Evolutionary conservation across 2,888 invertebrate genomes (phyloP).

Genomic region (Nomada flava): DNA sequence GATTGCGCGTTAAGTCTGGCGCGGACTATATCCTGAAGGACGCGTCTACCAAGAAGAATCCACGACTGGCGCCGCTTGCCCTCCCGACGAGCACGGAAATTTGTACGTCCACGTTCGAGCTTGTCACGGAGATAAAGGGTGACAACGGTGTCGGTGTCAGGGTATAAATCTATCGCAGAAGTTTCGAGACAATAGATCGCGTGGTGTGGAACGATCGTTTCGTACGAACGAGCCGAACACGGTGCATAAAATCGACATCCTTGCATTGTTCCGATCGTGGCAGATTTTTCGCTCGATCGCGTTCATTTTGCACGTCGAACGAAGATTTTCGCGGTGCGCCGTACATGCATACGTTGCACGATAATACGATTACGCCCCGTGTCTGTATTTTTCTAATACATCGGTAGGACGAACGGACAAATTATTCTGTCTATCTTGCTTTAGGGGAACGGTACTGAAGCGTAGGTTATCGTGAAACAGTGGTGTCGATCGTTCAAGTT

Average conservation of each 20-base stretch:
- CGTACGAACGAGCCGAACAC: background rate
- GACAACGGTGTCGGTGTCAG: constrained; percentile 76
- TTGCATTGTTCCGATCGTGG: too few species aligned
- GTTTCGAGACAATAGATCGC: background rate
- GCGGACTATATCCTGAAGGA: constrained; percentile 71
- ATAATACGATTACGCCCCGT: constrained; percentile 1
- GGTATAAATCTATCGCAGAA: constrained; percentile 66
- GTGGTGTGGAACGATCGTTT: background rate
- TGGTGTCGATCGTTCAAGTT: constrained; percentile 50
- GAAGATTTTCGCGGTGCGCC: background rate
- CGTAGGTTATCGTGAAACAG: constrained; percentile 21
- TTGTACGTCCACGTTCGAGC: constrained; percentile 79
- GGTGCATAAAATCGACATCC: background rate
- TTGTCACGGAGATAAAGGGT: constrained; percentile 76
- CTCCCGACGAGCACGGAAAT: constrained; percentile 79
- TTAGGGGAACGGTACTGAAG: background rate
- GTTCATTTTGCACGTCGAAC: background rate
- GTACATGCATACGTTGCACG: background rate
- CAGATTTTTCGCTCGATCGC: constrained; percentile 3
- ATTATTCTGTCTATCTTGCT: constrained; percentile 36
- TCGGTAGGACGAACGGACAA: constrained; percentile 24
- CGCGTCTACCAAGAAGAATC: constrained; percentile 56
- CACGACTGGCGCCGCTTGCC: constrained; percentile 76
- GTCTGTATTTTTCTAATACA: constrained; percentile 52
- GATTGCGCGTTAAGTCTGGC: constrained; percentile 66